Evolutionary conservation across 2,113 vertebrate genomes (phyloP).

Genomic region (Rhinolophus ferrumequinum): DNA sequence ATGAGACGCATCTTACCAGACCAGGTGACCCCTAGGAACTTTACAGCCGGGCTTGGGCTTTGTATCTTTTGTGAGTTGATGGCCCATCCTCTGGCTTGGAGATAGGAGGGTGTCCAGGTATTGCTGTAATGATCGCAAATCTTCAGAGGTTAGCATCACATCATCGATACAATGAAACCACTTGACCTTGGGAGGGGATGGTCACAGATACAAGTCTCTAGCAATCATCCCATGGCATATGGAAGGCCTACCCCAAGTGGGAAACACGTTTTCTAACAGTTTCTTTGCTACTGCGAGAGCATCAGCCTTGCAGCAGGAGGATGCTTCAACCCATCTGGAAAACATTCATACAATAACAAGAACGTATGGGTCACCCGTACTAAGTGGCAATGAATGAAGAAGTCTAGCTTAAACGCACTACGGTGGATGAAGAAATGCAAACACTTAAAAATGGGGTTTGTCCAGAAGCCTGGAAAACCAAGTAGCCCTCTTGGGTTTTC

Average conservation of each 20-base stretch:
- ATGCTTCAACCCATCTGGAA: background rate
- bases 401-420: background rate
- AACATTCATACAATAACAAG: background rate
- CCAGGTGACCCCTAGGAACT: background rate
- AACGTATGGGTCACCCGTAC: background rate
- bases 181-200: background rate
- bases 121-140: background rate
- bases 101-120: background rate
- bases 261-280: background rate
- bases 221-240: background rate
- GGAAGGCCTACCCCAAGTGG: background rate
- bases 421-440: background rate
- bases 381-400: background rate
- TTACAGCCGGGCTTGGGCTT: background rate
- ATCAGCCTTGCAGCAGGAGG: background rate
- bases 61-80: background rate
- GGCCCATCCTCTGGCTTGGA: background rate
- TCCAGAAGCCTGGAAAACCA: background rate
- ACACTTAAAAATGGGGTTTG: background rate
- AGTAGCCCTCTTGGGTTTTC: background rate
- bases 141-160: background rate
- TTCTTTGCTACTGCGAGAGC: background rate
- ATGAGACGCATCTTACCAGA: background rate
- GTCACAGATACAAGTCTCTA: background rate
- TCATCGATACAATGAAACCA: background rate